A percentile compares a stretch with the other conserved stretches of the same genome.
These are phyloP conservation scores for Psilopsiagon aurifrons DNA, from an alignment of 2,113 vertebrate species.

Conservation along the genomic window DNA sequence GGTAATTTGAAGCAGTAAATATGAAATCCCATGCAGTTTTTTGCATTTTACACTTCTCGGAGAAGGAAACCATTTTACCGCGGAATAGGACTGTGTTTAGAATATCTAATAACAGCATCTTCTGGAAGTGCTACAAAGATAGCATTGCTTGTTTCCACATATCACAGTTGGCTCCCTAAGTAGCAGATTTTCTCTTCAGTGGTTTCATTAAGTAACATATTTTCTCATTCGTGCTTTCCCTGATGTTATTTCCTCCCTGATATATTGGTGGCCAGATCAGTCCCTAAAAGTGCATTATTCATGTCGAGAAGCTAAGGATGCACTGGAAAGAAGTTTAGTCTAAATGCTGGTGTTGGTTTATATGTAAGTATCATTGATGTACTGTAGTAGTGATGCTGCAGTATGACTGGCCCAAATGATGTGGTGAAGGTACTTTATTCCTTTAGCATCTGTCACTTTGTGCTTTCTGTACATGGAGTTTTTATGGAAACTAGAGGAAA, in stretches of 20 bases:
- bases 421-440: neutral
- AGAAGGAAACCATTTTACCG: neutral
- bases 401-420: neutral
- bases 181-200: neutral
- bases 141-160: neutral
- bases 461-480: neutral
- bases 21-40: neutral
- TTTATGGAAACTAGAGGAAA: neutral
- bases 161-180: neutral
- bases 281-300: neutral
- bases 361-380: accelerated
- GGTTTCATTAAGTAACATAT: neutral
- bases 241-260: neutral
- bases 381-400: neutral
- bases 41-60: neutral
- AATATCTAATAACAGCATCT: neutral
- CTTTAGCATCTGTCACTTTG: neutral
- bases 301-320: neutral
- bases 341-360: neutral
- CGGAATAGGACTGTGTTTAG: neutral
- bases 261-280: neutral
- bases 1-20: neutral
- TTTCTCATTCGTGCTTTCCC: neutral
- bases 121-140: neutral
- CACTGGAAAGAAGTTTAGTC: neutral